Evolutionary conservation across 2,797 vertebrate species (phyloP).

Genomic region (Distichodus sexfasciatus): DNA sequence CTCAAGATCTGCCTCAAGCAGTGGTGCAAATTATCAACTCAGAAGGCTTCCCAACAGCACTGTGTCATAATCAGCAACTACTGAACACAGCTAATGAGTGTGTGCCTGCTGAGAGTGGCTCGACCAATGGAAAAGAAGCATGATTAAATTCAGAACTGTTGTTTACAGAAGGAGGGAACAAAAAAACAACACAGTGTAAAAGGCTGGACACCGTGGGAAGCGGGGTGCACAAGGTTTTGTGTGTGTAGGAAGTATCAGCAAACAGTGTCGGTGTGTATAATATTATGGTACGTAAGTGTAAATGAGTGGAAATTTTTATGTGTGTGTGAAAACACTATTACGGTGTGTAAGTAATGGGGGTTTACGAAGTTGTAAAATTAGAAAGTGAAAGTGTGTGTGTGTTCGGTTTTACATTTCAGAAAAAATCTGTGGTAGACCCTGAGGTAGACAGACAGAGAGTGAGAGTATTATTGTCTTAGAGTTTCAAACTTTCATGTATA

Average conservation of each 20-base stretch:
- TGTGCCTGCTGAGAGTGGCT: conserved; percentile 13
- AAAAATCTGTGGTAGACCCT: too few species aligned
- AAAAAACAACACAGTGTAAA: neutral
- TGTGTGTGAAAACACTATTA: too few species aligned
- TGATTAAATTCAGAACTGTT: conserved; percentile 23
- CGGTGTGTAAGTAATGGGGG: too few species aligned
- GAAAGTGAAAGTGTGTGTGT: neutral
- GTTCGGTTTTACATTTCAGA: too few species aligned
- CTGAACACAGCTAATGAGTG: conserved; percentile 13
- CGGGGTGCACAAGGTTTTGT: neutral
- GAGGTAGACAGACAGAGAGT: too few species aligned
- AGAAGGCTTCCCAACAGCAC: neutral
- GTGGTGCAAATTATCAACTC: neutral
- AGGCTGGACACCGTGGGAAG: neutral
- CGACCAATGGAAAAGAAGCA: conserved; percentile 20
- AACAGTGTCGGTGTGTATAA: neutral
- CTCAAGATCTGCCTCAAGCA: neutral
- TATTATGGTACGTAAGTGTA: neutral
- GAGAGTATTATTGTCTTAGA: too few species aligned
- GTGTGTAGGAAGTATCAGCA: neutral
- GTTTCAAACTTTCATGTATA: neutral
- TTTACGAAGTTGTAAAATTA: too few species aligned
- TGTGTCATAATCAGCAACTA: conserved; percentile 1
- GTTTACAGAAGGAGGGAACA: conserved; percentile 34
- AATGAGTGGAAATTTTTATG: neutral